phyloP scores from a whole-genome alignment of 2,797 vertebrate genomes.

The Smutsia gigantea region DNA sequence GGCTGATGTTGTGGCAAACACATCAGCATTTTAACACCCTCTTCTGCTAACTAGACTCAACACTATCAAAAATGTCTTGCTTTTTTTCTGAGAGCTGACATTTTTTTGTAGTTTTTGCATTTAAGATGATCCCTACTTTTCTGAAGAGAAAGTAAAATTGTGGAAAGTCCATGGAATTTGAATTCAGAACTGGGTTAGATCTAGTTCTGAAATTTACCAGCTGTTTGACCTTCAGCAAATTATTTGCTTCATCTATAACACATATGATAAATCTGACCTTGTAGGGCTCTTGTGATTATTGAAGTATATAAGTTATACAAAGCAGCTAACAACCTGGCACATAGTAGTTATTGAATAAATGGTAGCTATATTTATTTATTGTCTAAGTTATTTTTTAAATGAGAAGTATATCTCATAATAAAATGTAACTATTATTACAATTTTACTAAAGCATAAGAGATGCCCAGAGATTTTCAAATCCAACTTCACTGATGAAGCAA shows the following conservation, averaged over 20 bases:
- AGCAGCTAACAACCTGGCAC: background rate
- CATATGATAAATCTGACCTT: background rate
- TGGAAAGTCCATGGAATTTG: background rate
- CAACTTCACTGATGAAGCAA: constrained; percentile 5
- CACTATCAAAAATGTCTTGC: constrained; percentile 24
- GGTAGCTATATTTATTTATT: background rate
- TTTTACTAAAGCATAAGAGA: background rate
- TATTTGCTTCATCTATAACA: background rate
- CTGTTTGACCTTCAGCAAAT: constrained; percentile 1
- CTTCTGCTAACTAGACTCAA: constrained; percentile 63
- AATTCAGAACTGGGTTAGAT: background rate
- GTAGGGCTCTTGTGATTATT: background rate
- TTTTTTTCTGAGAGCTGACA: background rate
- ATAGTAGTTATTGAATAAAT: background rate
- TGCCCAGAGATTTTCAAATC: background rate
- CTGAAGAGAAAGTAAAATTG: background rate
- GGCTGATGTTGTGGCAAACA: background rate
- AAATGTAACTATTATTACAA: background rate
- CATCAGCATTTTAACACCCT: constrained; percentile 63
- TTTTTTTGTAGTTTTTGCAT: constrained; percentile 40
- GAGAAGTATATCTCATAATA: background rate
- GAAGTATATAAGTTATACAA: background rate
- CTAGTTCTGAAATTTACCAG: background rate
- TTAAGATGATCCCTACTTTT: constrained; percentile 19
- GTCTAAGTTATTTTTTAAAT: background rate